phyloP scores from a whole-genome alignment of 2,888 invertebrate species.

The Drosophila melanocephala region DNA sequence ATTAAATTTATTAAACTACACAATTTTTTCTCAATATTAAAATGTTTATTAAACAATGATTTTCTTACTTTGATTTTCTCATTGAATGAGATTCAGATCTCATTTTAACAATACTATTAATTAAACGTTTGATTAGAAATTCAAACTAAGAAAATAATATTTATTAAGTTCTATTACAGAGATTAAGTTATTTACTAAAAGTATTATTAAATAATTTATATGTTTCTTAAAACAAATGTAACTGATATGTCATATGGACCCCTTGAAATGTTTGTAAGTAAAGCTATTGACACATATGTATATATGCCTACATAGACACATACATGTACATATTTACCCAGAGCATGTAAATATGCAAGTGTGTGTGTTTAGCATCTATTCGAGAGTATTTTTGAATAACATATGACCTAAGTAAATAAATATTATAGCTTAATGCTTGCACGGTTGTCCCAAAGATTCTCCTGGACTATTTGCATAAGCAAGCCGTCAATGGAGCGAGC shows the following conservation, averaged over 20 bases:
- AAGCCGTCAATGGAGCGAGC: conserved; percentile 23
- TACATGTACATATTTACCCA: background rate
- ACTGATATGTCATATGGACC: background rate
- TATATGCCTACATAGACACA: background rate
- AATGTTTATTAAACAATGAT: background rate
- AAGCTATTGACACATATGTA: conserved; percentile 9
- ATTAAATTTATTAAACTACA: background rate
- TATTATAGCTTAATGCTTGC: conserved; percentile 64
- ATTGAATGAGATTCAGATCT: background rate
- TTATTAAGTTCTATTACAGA: background rate
- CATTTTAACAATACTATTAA: background rate
- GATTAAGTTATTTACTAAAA: background rate
- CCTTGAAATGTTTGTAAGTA: conserved; percentile 1
- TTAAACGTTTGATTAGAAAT: background rate
- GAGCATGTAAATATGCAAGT: background rate
- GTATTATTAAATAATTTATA: background rate
- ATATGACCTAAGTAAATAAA: conserved; percentile 66
- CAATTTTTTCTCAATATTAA: background rate
- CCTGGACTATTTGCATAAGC: conserved; percentile 64
- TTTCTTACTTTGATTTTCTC: background rate
- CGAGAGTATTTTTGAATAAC: conserved; percentile 16
- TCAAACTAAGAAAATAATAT: background rate
- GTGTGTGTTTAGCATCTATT: conserved; percentile 4
- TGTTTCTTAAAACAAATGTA: conserved; percentile 1
- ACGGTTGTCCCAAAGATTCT: conserved; percentile 41